A percentile compares a stretch with the other conserved stretches of the same genome.
Evolutionary conservation across 2,113 vertebrate species (phyloP).

Genomic region (Todiramphus saurophagus): DNA sequence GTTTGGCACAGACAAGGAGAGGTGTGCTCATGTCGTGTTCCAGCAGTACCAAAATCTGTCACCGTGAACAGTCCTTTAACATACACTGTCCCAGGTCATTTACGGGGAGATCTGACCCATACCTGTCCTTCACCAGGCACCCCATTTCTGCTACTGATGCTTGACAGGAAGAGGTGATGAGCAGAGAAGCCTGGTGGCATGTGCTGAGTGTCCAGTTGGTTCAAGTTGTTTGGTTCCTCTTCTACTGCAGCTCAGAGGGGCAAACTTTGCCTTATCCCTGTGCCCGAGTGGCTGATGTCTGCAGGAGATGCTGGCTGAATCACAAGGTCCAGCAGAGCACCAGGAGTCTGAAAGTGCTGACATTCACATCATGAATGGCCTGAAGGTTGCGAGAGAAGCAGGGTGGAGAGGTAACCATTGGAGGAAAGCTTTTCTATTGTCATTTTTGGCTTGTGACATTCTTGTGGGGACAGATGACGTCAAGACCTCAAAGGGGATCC

Average conservation of each 20-base stretch:
- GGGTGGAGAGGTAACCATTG: background rate
- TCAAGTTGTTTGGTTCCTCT: background rate
- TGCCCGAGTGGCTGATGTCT: background rate
- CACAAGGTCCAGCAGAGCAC: background rate
- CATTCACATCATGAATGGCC: background rate
- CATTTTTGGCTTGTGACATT: background rate
- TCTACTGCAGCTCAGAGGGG: background rate
- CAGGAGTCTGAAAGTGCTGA: background rate
- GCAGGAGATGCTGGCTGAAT: background rate
- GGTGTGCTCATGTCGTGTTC: background rate
- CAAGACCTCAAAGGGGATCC: background rate
- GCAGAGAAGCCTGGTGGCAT: background rate
- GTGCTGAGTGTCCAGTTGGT: background rate
- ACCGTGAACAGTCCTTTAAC: too few species aligned
- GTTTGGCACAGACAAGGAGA: accelerated
- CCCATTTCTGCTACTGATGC: background rate
- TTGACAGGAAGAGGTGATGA: background rate
- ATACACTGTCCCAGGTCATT: background rate
- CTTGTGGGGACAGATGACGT: background rate
- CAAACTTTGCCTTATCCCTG: background rate
- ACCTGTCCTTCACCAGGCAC: background rate
- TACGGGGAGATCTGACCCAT: background rate
- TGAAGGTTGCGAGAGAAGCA: background rate
- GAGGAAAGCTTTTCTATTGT: background rate
- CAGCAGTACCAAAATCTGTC: accelerated